A percentile compares a stretch with the other conserved stretches of the same genome.
phyloP scores from a whole-genome alignment of 2,888 invertebrate genomes.

The Nephrotoma appendiculata region DNA sequence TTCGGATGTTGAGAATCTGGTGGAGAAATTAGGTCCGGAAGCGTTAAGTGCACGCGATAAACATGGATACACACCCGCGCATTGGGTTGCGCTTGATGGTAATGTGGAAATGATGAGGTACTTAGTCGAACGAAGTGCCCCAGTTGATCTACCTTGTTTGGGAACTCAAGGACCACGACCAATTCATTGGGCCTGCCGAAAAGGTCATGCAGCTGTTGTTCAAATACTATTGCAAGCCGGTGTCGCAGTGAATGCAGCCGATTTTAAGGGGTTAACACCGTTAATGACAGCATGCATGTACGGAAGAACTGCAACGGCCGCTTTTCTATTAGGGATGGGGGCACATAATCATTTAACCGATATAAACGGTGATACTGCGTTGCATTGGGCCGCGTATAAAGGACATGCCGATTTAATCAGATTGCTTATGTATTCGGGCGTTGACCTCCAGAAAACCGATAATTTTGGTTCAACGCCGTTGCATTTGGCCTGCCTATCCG shows the following conservation, averaged over 20 bases:
- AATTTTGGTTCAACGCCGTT: constrained; percentile 86
- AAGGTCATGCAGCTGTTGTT: constrained; percentile 81
- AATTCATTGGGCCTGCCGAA: constrained; percentile 88
- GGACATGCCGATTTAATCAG: constrained; percentile 80
- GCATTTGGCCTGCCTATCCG: constrained; percentile 78
- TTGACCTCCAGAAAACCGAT: constrained; percentile 76
- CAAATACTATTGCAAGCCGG: constrained; percentile 65
- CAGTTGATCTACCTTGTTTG: constrained; percentile 72
- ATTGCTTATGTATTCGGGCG: constrained; percentile 79
- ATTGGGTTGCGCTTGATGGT: constrained; percentile 74
- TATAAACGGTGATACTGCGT: constrained; percentile 82
- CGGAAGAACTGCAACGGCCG: constrained; percentile 78
- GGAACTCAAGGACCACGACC: constrained; percentile 83
- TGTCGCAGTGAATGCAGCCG: constrained; percentile 77
- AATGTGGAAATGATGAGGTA: constrained; percentile 82
- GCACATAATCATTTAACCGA: constrained; percentile 75
- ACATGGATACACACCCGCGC: constrained; percentile 86
- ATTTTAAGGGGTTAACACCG: constrained; percentile 74
- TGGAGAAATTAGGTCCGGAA: constrained; percentile 67
- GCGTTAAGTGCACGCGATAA: constrained; percentile 70
- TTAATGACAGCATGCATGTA: constrained; percentile 90
- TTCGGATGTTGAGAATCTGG: constrained; percentile 65
- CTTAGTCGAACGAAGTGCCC: constrained; percentile 67
- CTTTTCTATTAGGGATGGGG: constrained; percentile 79
- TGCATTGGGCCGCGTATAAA: constrained; percentile 92